These are phyloP conservation scores for Vulpes vulpes DNA, from an alignment of 2,113 vertebrate species.

Conservation along the genomic window DNA sequence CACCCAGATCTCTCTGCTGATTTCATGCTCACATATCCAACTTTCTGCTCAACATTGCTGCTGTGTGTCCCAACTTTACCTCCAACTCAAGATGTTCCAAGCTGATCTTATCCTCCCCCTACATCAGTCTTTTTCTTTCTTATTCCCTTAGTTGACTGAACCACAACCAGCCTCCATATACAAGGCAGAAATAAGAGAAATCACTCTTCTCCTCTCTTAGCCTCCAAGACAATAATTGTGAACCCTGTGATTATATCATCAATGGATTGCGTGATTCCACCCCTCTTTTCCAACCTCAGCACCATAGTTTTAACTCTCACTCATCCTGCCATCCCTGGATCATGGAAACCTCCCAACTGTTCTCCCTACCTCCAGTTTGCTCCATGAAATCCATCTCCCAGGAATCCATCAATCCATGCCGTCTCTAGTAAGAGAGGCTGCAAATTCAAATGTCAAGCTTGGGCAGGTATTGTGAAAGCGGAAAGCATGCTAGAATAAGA, in stretches of 20 bases:
- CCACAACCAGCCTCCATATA: neutral
- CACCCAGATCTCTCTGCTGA: neutral
- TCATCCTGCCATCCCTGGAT: neutral
- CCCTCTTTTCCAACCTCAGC: neutral
- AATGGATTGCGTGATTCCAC: neutral
- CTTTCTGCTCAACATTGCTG: neutral
- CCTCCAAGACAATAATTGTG: neutral
- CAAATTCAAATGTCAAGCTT: neutral
- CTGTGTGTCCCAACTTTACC: neutral
- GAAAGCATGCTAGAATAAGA: neutral
- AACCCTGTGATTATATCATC: fast-evolving
- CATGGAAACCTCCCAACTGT: neutral
- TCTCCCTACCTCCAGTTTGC: neutral
- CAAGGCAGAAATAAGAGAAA: neutral
- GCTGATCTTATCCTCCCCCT: neutral
- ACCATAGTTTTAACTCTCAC: neutral
- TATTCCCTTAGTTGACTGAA: neutral
- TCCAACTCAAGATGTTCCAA: neutral
- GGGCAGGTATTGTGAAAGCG: neutral
- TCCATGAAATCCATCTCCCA: neutral
- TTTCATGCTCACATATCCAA: neutral
- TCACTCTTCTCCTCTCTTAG: neutral
- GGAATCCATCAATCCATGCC: neutral
- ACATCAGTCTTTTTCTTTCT: neutral
- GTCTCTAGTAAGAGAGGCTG: neutral